Evolutionary conservation across 2,797 vertebrate genomes (phyloP).

Genomic region (Fistularia commersonii): DNA sequence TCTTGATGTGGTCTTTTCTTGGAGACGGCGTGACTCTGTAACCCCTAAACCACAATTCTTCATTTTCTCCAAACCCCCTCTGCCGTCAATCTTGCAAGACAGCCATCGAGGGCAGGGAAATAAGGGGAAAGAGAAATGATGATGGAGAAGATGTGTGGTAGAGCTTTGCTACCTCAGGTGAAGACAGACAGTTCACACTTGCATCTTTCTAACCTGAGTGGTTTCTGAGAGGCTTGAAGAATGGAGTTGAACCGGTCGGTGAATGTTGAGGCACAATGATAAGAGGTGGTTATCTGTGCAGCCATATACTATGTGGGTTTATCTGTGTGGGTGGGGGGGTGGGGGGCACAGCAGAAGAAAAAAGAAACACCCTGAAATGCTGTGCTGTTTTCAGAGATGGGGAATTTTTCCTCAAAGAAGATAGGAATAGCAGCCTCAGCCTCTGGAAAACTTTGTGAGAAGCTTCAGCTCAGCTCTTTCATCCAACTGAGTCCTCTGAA

Average conservation of each 20-base stretch:
- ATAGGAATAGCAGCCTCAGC: conserved; percentile 40
- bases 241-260: conserved; percentile 28
- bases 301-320: conserved; percentile 1
- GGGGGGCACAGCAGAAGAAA: background rate
- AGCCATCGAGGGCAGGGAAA: conserved; percentile 24
- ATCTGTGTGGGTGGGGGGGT: background rate
- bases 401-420: conserved; percentile 28
- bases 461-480: conserved; percentile 55
- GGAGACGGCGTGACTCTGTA: conserved; percentile 31
- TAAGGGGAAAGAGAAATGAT: conserved; percentile 4
- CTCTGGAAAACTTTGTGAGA: conserved; percentile 35
- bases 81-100: conserved; percentile 38
- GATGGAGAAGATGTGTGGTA: conserved; percentile 18
- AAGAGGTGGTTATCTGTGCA: conserved; percentile 28
- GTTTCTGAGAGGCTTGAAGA: conserved; percentile 39
- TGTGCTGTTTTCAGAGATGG: conserved; percentile 18
- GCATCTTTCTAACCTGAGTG: conserved; percentile 25
- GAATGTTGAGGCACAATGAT: conserved; percentile 30
- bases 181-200: conserved; percentile 13
- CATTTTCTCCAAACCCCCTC: conserved; percentile 26
- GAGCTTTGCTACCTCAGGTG: conserved; percentile 23
- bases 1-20: conserved; percentile 40
- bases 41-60: conserved; percentile 43
- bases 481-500: conserved; percentile 38
- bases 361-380: conserved; percentile 5